phyloP scores from a whole-genome alignment of 1,140 invertebrate genomes.

The Eueides isabella region DNA sequence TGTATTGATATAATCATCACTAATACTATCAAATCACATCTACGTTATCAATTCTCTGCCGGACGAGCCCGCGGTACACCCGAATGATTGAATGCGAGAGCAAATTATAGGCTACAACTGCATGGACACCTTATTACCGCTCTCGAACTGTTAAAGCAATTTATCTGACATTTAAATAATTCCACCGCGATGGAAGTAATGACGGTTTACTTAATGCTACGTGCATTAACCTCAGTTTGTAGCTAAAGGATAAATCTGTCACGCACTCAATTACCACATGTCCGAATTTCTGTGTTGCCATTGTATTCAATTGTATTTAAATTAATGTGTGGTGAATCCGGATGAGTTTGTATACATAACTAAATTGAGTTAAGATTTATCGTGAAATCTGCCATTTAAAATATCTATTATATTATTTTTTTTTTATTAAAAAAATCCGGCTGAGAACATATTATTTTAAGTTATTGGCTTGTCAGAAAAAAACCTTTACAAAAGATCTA shows the following conservation, averaged over 20 bases:
- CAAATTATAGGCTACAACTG: constrained; percentile 70
- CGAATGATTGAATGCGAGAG: constrained; percentile 76
- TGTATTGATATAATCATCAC: background rate
- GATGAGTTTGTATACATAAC: background rate
- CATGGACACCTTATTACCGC: constrained; percentile 78
- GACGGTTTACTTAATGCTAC: constrained; percentile 66
- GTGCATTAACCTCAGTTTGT: constrained; percentile 49
- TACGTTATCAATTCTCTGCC: constrained; percentile 53
- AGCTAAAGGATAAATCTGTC: constrained; percentile 39
- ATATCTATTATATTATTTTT: no score
- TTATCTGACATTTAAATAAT: constrained; percentile 81
- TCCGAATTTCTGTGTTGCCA: constrained; percentile 19
- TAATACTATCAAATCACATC: constrained; percentile 13
- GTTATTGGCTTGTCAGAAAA: no score
- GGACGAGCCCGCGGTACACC: constrained; percentile 52
- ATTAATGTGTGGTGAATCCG: background rate
- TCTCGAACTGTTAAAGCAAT: constrained; percentile 78
- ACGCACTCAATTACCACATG: constrained; percentile 30
- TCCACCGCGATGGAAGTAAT: constrained; percentile 68
- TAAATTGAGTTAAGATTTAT: background rate
- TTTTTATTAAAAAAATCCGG: no score
- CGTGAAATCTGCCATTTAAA: no score
- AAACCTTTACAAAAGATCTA: no score
- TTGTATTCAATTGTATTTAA: constrained; percentile 18
- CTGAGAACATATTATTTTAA: no score